These are phyloP conservation scores for Bos taurus DNA, from an alignment of 2,113 vertebrate species.

Conservation along the genomic window ARS-UCD2.0 NC_037337.1:76814001-76814500, in stretches of 20 bases:
- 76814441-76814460: background rate
- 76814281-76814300: background rate
- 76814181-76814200: background rate
- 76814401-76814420: background rate
- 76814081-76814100: background rate
- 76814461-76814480: background rate
- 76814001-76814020: background rate
- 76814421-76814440: background rate
- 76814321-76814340: too few relatives aligned
- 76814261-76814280: background rate
- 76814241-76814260: background rate
- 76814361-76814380: background rate
- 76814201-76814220: background rate
- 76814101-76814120: background rate
- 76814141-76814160: background rate
- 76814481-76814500: background rate
- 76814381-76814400: background rate
- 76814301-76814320: background rate
- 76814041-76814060: too few relatives aligned
- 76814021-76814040: background rate
- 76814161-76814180: fast-evolving
- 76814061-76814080: background rate
- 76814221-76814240: background rate
- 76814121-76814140: background rate
- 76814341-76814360: background rate